These are phyloP conservation scores for Campoplex nolae DNA, from an alignment of 2,888 invertebrate genomes.

Conservation along the genomic window DNA sequence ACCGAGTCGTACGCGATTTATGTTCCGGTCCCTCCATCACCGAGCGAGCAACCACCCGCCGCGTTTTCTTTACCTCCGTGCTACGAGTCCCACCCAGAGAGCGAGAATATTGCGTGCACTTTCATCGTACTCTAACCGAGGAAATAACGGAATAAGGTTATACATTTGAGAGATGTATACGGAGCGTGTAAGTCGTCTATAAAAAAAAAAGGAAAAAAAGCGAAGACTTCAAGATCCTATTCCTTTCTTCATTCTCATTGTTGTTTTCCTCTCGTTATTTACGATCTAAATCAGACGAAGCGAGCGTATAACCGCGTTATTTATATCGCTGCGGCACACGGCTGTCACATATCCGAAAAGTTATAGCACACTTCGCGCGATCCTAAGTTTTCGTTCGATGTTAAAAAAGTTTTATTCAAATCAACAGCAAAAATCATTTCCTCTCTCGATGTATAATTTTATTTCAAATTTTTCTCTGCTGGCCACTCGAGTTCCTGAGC, in stretches of 20 bases:
- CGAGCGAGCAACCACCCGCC: slow-evolving; percentile 26
- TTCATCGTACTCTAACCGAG: slow-evolving; percentile 54
- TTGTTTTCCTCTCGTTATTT: slow-evolving; percentile 15
- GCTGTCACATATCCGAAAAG: neutral
- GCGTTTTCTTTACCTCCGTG: neutral
- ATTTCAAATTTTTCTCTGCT: too few relatives aligned
- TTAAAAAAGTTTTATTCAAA: neutral
- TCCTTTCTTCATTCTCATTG: neutral
- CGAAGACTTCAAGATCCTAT: slow-evolving; percentile 2
- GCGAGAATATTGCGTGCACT: slow-evolving; percentile 56
- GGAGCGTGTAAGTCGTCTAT: slow-evolving; percentile 15
- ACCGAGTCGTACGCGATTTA: slow-evolving; percentile 72
- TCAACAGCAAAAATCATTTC: too few relatives aligned
- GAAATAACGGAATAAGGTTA: slow-evolving; percentile 50
- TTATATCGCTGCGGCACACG: neutral
- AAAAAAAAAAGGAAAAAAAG: slow-evolving; percentile 21
- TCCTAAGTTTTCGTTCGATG: neutral
- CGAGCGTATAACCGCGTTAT: neutral
- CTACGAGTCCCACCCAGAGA: slow-evolving; percentile 5
- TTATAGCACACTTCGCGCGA: neutral
- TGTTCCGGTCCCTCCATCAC: slow-evolving; percentile 72
- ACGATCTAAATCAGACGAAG: slow-evolving; percentile 19
- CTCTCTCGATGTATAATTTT: too few relatives aligned
- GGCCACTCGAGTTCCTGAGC: too few relatives aligned
- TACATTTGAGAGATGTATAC: neutral